A percentile compares a stretch with the other conserved stretches of the same genome.
phyloP scores from a whole-genome alignment of 2,113 vertebrate species.

The Orientallactaga bullata region DNA sequence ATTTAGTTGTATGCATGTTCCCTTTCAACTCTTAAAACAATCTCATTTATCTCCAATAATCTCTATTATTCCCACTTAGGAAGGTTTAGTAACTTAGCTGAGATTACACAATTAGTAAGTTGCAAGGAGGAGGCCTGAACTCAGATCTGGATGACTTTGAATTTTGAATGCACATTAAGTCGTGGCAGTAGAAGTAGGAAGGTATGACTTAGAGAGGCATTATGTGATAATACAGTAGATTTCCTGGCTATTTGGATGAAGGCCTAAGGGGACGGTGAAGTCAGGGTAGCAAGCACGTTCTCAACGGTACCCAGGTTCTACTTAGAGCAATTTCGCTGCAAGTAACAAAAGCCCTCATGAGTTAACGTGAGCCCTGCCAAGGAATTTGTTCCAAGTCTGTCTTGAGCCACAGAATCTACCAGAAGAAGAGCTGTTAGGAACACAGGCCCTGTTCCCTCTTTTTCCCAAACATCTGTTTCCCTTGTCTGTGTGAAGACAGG shows the following conservation, averaged over 20 bases:
- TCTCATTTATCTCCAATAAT: too few relatives aligned
- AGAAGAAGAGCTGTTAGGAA: slow-evolving; percentile 28
- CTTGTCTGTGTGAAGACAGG: slow-evolving; percentile 32
- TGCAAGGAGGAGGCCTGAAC: background rate
- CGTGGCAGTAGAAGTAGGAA: background rate
- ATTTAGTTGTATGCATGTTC: too few relatives aligned
- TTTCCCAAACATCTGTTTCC: slow-evolving; percentile 52
- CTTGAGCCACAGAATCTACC: background rate
- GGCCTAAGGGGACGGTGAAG: background rate
- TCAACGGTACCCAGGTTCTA: background rate
- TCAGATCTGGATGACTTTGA: slow-evolving; percentile 1
- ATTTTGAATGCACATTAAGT: background rate
- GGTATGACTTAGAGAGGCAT: background rate
- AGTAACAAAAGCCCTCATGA: background rate
- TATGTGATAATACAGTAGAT: background rate
- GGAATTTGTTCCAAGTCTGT: slow-evolving; percentile 10
- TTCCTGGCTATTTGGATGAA: background rate
- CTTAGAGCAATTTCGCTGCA: background rate
- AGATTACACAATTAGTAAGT: background rate
- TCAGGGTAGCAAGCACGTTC: background rate
- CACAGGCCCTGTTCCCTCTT: slow-evolving; percentile 9
- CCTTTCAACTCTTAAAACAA: too few relatives aligned
- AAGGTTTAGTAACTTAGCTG: slow-evolving; percentile 41
- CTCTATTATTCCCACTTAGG: background rate
- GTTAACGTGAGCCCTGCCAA: background rate